Conservation (phyloP, 2,797 vertebrate genomes). For the Sebastes hubbsi region DNA sequence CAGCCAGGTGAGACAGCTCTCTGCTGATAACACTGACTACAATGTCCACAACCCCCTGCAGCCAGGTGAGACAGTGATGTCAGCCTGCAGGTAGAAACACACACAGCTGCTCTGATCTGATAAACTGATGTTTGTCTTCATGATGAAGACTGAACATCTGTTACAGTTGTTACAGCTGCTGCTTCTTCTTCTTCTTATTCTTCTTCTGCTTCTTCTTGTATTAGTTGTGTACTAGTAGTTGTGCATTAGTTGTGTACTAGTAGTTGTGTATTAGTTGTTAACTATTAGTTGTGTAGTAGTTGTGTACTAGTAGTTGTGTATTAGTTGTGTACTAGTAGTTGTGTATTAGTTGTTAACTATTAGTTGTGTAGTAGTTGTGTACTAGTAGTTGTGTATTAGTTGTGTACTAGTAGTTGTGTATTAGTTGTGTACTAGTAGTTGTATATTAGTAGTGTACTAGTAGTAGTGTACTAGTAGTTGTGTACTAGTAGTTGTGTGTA, state of each 20-base stretch:
- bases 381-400: too few species aligned
- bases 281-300: not conserved
- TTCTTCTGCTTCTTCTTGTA: not conserved
- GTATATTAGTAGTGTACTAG: too few species aligned
- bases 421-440: too few species aligned
- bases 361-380: not conserved
- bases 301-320: too few species aligned
- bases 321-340: too few species aligned
- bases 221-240: not conserved
- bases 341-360: not conserved
- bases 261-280: not conserved
- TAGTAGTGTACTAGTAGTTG: too few species aligned
- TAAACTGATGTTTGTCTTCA: not conserved
- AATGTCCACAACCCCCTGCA: slow-evolving; percentile 28
- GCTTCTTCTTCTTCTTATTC: not conserved
- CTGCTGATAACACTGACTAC: slow-evolving; percentile 44
- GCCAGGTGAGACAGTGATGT: not conserved
- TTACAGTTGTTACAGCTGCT: not conserved
- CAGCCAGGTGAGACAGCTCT: slow-evolving; percentile 17
- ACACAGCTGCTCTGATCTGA: not conserved
- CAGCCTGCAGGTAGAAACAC: not conserved
- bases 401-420: too few species aligned
- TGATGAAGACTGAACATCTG: not conserved
- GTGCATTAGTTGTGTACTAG: not conserved
- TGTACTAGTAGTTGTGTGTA: not conserved